These are phyloP conservation scores for Trissolcus brochymenae DNA, from an alignment of 2,888 invertebrate species.

Conservation along the genomic window DNA sequence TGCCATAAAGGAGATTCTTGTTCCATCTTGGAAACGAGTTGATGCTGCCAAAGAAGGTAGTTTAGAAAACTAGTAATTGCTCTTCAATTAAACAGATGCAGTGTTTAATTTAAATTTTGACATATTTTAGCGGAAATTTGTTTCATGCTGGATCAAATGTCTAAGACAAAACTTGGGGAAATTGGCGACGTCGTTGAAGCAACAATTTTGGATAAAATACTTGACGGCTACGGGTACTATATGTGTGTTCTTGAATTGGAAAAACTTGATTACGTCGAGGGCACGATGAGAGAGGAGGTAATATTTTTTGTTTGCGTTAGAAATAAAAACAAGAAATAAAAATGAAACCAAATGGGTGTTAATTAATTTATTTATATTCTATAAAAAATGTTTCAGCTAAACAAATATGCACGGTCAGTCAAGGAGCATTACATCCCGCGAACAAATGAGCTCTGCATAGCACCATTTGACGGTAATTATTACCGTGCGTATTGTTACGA, in stretches of 20 bases:
- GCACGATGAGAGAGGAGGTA: slow-evolving; percentile 62
- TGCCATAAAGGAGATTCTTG: slow-evolving; percentile 61
- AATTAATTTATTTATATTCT: slow-evolving; percentile 16
- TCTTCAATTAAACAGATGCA: too few relatives aligned
- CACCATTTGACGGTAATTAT: slow-evolving; percentile 65
- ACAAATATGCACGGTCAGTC: slow-evolving; percentile 63
- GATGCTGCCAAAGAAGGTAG: slow-evolving; percentile 54
- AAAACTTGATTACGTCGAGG: slow-evolving; percentile 60
- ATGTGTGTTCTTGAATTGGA: slow-evolving; percentile 58
- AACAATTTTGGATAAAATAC: slow-evolving; percentile 45
- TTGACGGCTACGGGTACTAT: slow-evolving; percentile 53
- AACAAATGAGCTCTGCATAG: slow-evolving; percentile 70
- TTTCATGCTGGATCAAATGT: slow-evolving; percentile 61
- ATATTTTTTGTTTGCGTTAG: slow-evolving; percentile 3
- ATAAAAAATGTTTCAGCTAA: slow-evolving; percentile 59
- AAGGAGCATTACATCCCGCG: slow-evolving; percentile 70
- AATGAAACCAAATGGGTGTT: neutral
- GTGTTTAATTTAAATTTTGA: too few relatives aligned
- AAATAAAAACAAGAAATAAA: neutral
- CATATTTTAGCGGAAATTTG: slow-evolving; percentile 57
- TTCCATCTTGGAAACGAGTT: slow-evolving; percentile 63
- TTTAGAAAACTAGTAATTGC: too few relatives aligned
- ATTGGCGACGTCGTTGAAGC: slow-evolving; percentile 60
- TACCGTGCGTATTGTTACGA: slow-evolving; percentile 68
- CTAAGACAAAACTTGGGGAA: slow-evolving; percentile 61